Evolutionary conservation across 2,888 invertebrate species (phyloP).

Genomic region (Adelphocoris suturalis): DNA sequence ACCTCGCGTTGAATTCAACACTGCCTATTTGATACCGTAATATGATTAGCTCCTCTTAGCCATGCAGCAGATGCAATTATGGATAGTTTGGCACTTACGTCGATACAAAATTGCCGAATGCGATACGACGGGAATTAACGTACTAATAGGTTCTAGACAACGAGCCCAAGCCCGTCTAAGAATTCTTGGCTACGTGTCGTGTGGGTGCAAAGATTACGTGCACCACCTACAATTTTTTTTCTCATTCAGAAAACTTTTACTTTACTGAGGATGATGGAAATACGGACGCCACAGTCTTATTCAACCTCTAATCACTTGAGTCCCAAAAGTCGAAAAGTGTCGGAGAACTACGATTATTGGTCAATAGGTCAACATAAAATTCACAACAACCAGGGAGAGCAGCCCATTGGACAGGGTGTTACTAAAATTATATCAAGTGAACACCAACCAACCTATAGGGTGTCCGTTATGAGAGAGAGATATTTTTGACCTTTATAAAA

Average conservation of each 20-base stretch:
- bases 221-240: not conserved
- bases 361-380: conserved; percentile 6
- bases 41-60: not conserved
- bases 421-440: too few relatives aligned
- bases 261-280: not conserved
- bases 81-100: not conserved
- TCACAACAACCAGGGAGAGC: not conserved
- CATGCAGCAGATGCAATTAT: not conserved
- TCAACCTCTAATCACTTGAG: conserved; percentile 1
- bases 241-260: not conserved
- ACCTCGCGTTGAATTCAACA: not conserved
- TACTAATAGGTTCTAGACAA: not conserved
- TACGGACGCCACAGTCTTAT: conserved; percentile 5
- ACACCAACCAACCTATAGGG: too few relatives aligned
- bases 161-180: not conserved
- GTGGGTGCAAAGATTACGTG: not conserved
- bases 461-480: too few relatives aligned
- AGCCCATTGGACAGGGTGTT: too few relatives aligned
- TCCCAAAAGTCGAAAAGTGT: not conserved
- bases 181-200: not conserved
- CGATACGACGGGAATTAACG: not conserved
- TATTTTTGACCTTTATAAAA: too few relatives aligned
- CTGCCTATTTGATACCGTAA: not conserved
- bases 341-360: conserved; percentile 18
- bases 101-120: not conserved